Evolutionary conservation across 2,888 invertebrate species (phyloP).

Genomic region (Rotaria macrura): DNA sequence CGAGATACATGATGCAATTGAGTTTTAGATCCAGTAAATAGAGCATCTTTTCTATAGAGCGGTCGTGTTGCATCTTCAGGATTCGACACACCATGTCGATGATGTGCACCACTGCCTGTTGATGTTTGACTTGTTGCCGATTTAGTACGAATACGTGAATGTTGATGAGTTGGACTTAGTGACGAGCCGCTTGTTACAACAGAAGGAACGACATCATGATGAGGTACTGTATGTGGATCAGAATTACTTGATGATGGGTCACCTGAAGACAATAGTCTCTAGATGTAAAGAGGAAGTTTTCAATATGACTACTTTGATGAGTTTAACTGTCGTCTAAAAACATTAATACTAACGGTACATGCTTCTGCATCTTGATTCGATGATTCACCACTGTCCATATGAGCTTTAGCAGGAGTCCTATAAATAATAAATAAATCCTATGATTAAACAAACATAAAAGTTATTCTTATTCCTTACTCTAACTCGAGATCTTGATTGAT

Average conservation of each 20-base stretch:
- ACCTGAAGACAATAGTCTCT: neutral
- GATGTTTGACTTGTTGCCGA: neutral
- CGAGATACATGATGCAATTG: neutral
- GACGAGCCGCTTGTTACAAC: neutral
- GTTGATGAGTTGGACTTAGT: neutral
- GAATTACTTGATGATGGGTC: neutral
- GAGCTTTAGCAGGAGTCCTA: neutral
- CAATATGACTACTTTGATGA: neutral
- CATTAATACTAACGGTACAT: neutral
- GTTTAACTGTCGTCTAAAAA: too few relatives aligned
- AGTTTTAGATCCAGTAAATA: neutral
- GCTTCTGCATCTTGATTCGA: neutral
- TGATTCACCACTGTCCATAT: neutral
- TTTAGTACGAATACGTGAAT: neutral
- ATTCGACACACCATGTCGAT: neutral
- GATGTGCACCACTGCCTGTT: too few relatives aligned
- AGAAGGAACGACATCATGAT: neutral
- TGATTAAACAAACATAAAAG: neutral
- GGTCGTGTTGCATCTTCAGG: neutral
- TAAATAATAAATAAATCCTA: neutral
- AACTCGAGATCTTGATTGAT: neutral
- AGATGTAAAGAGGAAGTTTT: neutral
- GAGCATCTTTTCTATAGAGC: neutral
- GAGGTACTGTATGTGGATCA: neutral
- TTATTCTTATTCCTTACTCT: neutral